phyloP scores from a whole-genome alignment of 2,797 vertebrate species.

The Lagocephalus sceleratus region DNA sequence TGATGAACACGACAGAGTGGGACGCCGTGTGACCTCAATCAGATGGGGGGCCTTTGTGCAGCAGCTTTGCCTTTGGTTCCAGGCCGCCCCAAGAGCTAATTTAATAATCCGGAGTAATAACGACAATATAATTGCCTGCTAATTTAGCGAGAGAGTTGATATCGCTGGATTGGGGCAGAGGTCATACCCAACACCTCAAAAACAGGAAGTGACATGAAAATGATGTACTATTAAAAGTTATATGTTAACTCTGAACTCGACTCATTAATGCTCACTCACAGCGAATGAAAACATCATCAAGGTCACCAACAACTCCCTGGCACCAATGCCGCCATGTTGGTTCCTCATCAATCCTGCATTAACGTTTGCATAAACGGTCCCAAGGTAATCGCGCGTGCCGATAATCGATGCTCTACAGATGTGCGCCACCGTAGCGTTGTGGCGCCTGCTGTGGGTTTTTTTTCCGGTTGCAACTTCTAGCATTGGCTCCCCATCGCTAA shows the following conservation, averaged over 20 bases:
- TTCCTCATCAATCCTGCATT: not conserved
- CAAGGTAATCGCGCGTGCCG: not conserved
- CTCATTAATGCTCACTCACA: slow-evolving; percentile 26
- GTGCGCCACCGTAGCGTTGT: slow-evolving; percentile 13
- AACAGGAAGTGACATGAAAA: no score
- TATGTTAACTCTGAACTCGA: no score
- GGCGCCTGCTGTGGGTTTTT: slow-evolving; percentile 6
- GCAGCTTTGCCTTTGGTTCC: slow-evolving; percentile 10
- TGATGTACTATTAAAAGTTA: no score
- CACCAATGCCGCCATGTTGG: not conserved
- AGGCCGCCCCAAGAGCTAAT: not conserved
- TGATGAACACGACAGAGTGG: slow-evolving; percentile 19
- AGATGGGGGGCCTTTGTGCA: slow-evolving; percentile 2
- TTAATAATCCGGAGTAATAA: no score
- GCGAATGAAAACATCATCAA: slow-evolving; percentile 48
- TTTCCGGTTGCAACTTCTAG: no score
- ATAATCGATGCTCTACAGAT: slow-evolving; percentile 4
- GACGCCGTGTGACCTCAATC: slow-evolving; percentile 36
- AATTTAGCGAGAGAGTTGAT: not conserved
- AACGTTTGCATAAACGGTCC: not conserved
- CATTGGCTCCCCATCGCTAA: slow-evolving; percentile 41
- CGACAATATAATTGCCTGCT: no score
- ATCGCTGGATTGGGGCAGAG: no score
- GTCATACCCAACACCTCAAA: no score
- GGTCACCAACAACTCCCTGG: slow-evolving; percentile 31